Percentiles rank a stretch among this genome's conserved stretches.
These are phyloP conservation scores for Schizothorax lantsangensis DNA, from an alignment of 2,797 vertebrate species.

Conservation along the genomic window DNA sequence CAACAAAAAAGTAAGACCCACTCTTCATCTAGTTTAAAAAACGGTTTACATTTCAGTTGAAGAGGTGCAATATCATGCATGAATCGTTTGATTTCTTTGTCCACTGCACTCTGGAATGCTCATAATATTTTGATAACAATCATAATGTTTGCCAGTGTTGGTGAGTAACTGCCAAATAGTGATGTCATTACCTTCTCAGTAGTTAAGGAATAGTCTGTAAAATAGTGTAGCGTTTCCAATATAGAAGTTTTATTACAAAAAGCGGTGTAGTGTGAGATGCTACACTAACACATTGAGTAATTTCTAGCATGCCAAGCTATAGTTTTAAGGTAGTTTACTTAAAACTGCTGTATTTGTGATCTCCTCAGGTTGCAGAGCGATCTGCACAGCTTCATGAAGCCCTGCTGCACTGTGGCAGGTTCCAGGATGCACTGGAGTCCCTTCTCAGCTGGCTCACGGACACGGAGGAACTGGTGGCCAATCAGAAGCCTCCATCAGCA, in stretches of 20 bases:
- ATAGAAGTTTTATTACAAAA: neutral
- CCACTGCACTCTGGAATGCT: slow-evolving; percentile 19
- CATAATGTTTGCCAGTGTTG: slow-evolving; percentile 21
- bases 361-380: slow-evolving; percentile 91
- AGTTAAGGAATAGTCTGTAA: neutral
- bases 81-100: slow-evolving; percentile 14
- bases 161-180: slow-evolving; percentile 12
- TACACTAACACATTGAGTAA: neutral
- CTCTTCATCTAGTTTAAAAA: neutral
- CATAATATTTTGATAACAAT: slow-evolving; percentile 18
- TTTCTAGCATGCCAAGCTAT: neutral
- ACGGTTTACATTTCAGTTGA: neutral
- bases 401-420: slow-evolving; percentile 94
- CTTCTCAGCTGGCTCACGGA: slow-evolving; percentile 97
- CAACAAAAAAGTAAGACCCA: slow-evolving; percentile 90
- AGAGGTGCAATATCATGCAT: neutral
- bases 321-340: neutral
- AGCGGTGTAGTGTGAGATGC: neutral
- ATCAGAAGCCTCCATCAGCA: slow-evolving; percentile 94
- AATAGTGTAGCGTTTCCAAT: neutral
- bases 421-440: slow-evolving; percentile 97
- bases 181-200: neutral
- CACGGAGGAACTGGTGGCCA: slow-evolving; percentile 96
- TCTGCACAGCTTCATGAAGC: slow-evolving; percentile 95
- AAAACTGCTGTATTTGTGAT: slow-evolving; percentile 15